phyloP scores from a whole-genome alignment of 2,113 vertebrate genomes.

The Campylorhamphus procurvoides region DNA sequence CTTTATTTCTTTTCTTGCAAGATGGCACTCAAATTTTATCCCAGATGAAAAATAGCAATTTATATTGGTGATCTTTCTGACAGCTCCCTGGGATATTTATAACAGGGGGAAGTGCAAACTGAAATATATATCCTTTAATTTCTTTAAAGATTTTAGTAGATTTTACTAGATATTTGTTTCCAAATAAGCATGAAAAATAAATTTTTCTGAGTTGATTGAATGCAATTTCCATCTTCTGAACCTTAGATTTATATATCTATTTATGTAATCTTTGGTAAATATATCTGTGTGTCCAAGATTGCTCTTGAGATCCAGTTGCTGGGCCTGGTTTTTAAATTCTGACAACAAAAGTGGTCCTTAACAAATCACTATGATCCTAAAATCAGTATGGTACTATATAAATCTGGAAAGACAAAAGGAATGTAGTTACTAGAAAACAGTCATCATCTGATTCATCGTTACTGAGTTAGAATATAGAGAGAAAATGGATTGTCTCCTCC shows the following conservation, averaged over 20 bases:
- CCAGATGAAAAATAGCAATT: neutral
- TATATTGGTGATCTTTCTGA: neutral
- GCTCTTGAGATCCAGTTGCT: neutral
- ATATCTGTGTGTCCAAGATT: neutral
- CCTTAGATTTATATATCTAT: neutral
- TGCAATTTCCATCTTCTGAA: neutral
- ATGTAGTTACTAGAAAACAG: neutral
- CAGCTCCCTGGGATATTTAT: neutral
- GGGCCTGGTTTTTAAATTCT: neutral
- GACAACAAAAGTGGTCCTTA: neutral
- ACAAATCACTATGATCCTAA: neutral
- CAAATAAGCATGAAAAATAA: neutral
- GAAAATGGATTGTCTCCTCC: neutral
- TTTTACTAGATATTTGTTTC: neutral
- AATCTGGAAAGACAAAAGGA: neutral
- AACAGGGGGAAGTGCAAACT: neutral
- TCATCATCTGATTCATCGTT: neutral
- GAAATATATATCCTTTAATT: neutral
- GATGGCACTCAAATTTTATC: neutral
- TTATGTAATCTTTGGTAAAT: neutral
- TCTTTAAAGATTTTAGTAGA: neutral
- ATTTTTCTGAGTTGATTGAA: neutral
- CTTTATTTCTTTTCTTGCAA: neutral
- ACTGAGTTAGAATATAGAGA: neutral
- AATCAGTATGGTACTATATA: neutral